Evolutionary conservation across 2,888 invertebrate genomes (phyloP).

Genomic region (Mycalesis mineus): DNA sequence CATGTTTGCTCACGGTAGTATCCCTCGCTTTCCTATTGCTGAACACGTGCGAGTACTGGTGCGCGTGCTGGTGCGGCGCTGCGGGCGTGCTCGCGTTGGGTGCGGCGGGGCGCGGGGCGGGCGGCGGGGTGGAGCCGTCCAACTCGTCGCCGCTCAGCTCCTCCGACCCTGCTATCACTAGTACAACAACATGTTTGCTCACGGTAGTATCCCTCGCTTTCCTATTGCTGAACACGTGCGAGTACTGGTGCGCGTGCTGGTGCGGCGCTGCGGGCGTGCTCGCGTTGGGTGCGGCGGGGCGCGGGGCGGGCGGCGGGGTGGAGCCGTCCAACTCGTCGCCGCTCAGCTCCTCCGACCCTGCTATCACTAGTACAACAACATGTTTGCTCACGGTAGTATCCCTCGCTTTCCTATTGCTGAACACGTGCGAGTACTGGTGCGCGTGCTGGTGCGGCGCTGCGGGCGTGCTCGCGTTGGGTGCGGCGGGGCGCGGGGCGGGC

Average conservation of each 20-base stretch:
- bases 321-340: constrained; percentile 84
- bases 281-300: neutral
- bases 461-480: neutral
- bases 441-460: constrained; percentile 31
- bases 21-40: constrained; percentile 37
- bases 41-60: too few relatives aligned
- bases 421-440: constrained; percentile 60
- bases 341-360: constrained; percentile 89
- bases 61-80: too few relatives aligned
- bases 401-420: constrained; percentile 41
- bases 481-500: constrained; percentile 44
- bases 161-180: too few relatives aligned
- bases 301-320: constrained; percentile 78
- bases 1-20: too few relatives aligned
- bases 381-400: too few relatives aligned
- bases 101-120: too few relatives aligned
- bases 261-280: constrained; percentile 3
- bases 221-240: constrained; percentile 56
- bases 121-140: too few relatives aligned
- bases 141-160: too few relatives aligned
- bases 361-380: constrained; percentile 83
- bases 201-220: constrained; percentile 31
- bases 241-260: constrained; percentile 50
- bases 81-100: too few relatives aligned
- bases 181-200: too few relatives aligned